These are phyloP conservation scores for Drosophila lutescens DNA, from an alignment of 2,888 invertebrate genomes.

Conservation along the genomic window DNA sequence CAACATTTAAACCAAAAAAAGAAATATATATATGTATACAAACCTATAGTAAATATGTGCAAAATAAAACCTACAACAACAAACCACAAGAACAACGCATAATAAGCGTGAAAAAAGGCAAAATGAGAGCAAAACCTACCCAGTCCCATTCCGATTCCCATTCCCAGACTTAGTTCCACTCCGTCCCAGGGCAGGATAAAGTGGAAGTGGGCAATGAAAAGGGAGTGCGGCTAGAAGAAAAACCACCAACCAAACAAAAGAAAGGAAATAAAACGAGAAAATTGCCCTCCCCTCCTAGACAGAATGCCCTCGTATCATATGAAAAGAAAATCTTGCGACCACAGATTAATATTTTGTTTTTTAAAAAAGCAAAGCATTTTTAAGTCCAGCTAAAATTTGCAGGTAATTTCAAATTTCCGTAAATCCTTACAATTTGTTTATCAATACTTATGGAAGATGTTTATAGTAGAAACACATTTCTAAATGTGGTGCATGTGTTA, in stretches of 20 bases:
- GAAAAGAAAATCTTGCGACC: background rate
- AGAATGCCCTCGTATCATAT: background rate
- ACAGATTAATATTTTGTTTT: background rate
- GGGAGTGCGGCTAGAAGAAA: constrained; percentile 50
- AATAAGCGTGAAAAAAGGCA: constrained; percentile 70
- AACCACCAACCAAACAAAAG: constrained; percentile 14
- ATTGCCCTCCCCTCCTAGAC: background rate
- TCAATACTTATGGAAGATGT: background rate
- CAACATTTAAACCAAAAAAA: constrained; percentile 72
- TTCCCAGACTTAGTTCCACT: constrained; percentile 12
- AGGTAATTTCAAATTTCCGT: background rate
- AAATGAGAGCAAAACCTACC: constrained; percentile 69
- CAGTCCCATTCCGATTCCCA: constrained; percentile 10
- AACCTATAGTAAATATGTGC: constrained; percentile 32
- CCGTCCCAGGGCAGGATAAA: constrained; percentile 46
- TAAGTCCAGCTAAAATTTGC: too few species aligned
- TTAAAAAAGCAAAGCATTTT: too few species aligned
- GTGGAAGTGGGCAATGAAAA: constrained; percentile 58
- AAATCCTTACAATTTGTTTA: background rate
- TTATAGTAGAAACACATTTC: background rate
- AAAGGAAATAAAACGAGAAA: constrained; percentile 12
- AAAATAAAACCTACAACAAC: constrained; percentile 51
- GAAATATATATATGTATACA: constrained; percentile 21
- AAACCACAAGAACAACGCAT: constrained; percentile 56
- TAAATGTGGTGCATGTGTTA: background rate